These are phyloP conservation scores for Aphelinus certus DNA, from an alignment of 1,140 invertebrate species.

Conservation along the genomic window DNA sequence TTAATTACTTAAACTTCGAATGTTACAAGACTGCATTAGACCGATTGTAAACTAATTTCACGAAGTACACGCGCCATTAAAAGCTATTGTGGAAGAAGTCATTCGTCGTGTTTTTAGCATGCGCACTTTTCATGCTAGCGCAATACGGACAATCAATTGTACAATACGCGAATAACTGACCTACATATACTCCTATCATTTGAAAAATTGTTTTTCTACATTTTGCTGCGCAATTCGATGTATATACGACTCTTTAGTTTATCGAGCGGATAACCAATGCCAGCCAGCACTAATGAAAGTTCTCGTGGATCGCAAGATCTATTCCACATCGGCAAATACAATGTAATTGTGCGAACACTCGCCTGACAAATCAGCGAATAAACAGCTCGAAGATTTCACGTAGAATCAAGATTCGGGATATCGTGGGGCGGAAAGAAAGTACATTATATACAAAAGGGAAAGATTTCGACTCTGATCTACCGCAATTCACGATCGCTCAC, in stretches of 20 bases:
- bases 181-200: constrained; percentile 4
- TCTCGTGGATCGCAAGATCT: no score
- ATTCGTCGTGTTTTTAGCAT: no score
- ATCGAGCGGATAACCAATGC: no score
- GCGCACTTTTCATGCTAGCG: neutral
- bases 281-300: no score
- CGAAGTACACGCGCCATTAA: neutral
- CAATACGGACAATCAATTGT: constrained; percentile 9
- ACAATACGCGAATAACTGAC: constrained; percentile 30
- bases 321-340: no score
- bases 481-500: constrained; percentile 9
- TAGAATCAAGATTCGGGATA: no score
- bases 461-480: constrained; percentile 10
- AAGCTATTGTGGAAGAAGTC: constrained; percentile 1
- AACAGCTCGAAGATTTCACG: no score
- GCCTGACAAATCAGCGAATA: no score
- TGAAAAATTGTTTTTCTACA: constrained; percentile 19
- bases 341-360: no score
- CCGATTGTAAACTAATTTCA: constrained; percentile 7
- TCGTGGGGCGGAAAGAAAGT: neutral
- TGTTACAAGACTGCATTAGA: constrained; percentile 14
- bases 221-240: neutral
- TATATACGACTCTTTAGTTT: no score
- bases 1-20: constrained; percentile 28
- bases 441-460: neutral